These are phyloP conservation scores for Drosophila nigrodunni DNA, from an alignment of 1,140 invertebrate genomes.

Conservation along the genomic window DNA sequence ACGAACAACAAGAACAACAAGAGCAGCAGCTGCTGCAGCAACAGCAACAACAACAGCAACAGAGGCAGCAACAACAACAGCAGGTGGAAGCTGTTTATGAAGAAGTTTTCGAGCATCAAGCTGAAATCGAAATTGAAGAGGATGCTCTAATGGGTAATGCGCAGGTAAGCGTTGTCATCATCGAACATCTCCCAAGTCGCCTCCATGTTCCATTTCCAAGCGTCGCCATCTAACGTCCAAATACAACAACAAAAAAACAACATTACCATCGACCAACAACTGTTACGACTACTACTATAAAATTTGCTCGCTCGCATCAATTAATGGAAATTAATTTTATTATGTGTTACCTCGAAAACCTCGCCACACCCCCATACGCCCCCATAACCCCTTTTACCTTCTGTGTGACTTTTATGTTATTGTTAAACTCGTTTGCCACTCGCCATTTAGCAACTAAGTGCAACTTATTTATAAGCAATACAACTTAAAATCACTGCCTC, in stretches of 20 bases:
- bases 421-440: slow-evolving; percentile 65
- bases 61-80: slow-evolving; percentile 10
- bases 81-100: slow-evolving; percentile 54
- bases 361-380: slow-evolving; percentile 15
- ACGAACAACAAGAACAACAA: slow-evolving; percentile 35
- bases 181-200: slow-evolving; percentile 29
- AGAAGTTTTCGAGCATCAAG: slow-evolving; percentile 57
- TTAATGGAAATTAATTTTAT: slow-evolving; percentile 68
- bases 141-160: slow-evolving; percentile 75
- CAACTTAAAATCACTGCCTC: slow-evolving; percentile 11
- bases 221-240: slow-evolving; percentile 15
- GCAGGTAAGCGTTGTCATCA: slow-evolving; percentile 61
- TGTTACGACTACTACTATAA: slow-evolving; percentile 4
- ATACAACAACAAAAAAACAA: slow-evolving; percentile 23
- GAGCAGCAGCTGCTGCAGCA: slow-evolving; percentile 13
- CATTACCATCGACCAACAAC: slow-evolving; percentile 20
- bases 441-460: slow-evolving; percentile 71
- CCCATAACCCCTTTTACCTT: slow-evolving; percentile 19
- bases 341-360: slow-evolving; percentile 45
- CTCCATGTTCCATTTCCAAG: slow-evolving; percentile 48
- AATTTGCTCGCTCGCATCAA: slow-evolving; percentile 26
- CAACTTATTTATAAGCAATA: slow-evolving; percentile 60
- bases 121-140: slow-evolving; percentile 39
- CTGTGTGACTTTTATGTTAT: slow-evolving; percentile 52
- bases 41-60: slow-evolving; percentile 21